Evolutionary conservation across 2,113 vertebrate genomes (phyloP), one percentile per base, ranked within the genome.

Genomic region (Isurus oxyrinchus): DNA sequence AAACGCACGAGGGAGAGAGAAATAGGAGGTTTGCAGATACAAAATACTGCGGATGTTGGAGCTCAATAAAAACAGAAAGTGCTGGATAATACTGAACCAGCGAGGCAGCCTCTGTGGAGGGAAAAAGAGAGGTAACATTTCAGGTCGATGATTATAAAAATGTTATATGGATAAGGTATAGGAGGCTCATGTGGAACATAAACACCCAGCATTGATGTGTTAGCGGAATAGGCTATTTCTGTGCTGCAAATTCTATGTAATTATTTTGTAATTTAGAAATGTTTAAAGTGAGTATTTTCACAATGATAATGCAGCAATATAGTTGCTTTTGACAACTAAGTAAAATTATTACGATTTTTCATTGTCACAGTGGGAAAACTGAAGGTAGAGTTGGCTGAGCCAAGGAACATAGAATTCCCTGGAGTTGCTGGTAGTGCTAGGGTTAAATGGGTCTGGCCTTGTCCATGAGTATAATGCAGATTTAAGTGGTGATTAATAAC

Each of bases 401-500:
- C 57, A 16, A 31, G 55, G 88, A 93, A 35, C 3, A n/a, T 35
- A 7, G 63, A 69, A 49, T 69, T 69, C 44, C 94, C 63, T 69
- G 23, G 8, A 31, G n/a, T 0, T 27, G 3, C 19, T 49, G 63
- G n/a, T 66, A 66, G n/a, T 5, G n/a, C n/a, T 0, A 49, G 94
- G 63, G 94, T 95, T 67, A 69, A 95, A 25, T 69, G 40, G n/a
- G 23, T 40, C 66, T 95, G 40, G 94, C 31, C 88, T 27, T 69
- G 63, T 49, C 94, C 40, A 49, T 59, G 59, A 67, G 8, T 23
- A 95, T 35, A 69, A 66, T 95, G 66, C 66, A 49, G n/a, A 53
- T 95, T 95, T 95, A 67, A 44, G 63, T 69, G 63, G 94, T 95
- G 94, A 95, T 95, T 95, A 95, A 95, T 95, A 95, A 95, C 94